phyloP scores from a whole-genome alignment of 2,888 invertebrate genomes.

The Drosophila bunnanda region DNA sequence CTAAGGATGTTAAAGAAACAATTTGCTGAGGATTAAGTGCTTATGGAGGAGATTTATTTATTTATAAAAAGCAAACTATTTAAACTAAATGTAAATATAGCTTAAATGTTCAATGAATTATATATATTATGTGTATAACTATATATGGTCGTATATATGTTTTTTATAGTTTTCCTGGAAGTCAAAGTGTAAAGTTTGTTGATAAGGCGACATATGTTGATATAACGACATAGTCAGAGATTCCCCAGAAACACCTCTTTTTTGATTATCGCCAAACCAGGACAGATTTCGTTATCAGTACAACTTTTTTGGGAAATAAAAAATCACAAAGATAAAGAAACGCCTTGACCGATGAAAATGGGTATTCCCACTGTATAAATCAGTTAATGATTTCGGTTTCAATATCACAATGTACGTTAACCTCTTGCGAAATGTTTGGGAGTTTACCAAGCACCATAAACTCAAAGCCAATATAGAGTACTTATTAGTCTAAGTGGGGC shows the following conservation, averaged over 20 bases:
- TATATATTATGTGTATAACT: background rate
- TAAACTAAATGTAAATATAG: too few species aligned
- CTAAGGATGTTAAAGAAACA: background rate
- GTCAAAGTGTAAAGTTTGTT: background rate
- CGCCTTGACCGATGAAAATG: background rate
- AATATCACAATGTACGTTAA: conserved; percentile 2
- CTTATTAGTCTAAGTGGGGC: conserved; percentile 9
- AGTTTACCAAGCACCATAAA: conserved; percentile 15
- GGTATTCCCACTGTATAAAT: conserved; percentile 18
- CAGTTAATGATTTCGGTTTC: conserved; percentile 11
- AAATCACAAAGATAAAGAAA: conserved; percentile 9
- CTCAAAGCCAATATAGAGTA: background rate
- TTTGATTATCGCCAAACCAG: conserved; percentile 4
- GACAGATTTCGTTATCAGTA: conserved; percentile 16
- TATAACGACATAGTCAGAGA: background rate
- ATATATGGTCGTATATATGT: background rate
- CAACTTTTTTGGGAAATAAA: conserved; percentile 3
- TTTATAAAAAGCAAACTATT: too few species aligned
- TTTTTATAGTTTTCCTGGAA: background rate
- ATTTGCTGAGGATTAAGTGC: background rate
- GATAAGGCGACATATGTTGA: conserved; percentile 13
- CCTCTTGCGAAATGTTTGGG: conserved; percentile 18
- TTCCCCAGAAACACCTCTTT: conserved; percentile 14
- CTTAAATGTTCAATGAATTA: too few species aligned
- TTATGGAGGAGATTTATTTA: background rate